Evolutionary conservation across 2,113 vertebrate species (phyloP).

Genomic region (Peromyscus californicus): DNA sequence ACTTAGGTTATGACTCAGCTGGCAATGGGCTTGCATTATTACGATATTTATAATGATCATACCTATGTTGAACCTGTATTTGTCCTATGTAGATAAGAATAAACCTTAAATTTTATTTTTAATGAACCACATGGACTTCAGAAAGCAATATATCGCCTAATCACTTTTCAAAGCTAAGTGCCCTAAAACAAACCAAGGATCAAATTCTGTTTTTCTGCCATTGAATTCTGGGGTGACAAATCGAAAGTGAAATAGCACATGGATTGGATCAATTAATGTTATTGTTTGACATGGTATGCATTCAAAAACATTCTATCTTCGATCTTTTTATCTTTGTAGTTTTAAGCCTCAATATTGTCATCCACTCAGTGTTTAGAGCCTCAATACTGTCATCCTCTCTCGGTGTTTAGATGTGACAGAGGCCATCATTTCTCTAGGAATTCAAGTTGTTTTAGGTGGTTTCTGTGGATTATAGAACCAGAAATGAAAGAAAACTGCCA

Average conservation of each 20-base stretch:
- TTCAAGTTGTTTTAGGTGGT: not conserved
- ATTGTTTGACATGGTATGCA: not conserved
- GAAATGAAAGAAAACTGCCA: not conserved
- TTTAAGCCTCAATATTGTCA: not conserved
- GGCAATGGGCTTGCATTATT: not conserved
- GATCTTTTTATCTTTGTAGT: not conserved
- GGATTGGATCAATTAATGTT: not conserved
- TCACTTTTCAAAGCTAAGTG: not conserved
- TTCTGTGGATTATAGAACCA: not conserved
- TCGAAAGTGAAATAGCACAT: not conserved
- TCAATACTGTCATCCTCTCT: not conserved
- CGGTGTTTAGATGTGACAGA: not conserved
- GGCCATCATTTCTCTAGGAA: not conserved
- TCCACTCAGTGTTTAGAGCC: not conserved
- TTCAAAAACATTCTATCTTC: not conserved
- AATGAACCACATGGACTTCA: not conserved
- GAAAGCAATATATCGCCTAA: not conserved
- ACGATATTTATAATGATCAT: not conserved
- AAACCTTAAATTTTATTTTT: slow-evolving; percentile 4
- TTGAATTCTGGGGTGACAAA: not conserved
- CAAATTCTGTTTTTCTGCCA: not conserved
- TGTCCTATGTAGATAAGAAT: slow-evolving; percentile 18
- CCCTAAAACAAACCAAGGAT: not conserved
- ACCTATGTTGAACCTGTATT: slow-evolving; percentile 2
- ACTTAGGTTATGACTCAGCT: slow-evolving; percentile 6